phyloP scores from a whole-genome alignment of 2,888 invertebrate genomes.

The Euphydryas editha region DNA sequence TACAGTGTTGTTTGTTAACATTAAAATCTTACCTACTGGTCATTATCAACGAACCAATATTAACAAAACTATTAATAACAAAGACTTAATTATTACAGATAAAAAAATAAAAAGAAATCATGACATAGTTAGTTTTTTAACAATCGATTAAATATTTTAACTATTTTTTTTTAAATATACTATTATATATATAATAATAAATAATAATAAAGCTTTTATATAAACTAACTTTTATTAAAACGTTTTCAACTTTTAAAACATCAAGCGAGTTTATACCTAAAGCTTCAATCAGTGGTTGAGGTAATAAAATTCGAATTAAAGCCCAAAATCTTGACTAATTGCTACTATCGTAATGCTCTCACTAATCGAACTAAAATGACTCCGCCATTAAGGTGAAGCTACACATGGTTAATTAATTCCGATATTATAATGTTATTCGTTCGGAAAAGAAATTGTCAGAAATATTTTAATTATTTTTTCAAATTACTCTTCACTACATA shows the following conservation, averaged over 20 bases:
- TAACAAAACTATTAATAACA: no score
- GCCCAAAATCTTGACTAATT: constrained; percentile 26
- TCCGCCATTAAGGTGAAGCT: constrained; percentile 20
- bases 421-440: not conserved
- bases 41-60: no score
- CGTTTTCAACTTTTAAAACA: not conserved
- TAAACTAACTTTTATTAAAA: not conserved
- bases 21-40: no score
- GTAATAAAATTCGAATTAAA: constrained; percentile 30
- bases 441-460: not conserved
- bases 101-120: no score
- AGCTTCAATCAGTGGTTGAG: constrained; percentile 14
- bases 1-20: no score
- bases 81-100: no score
- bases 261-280: not conserved
- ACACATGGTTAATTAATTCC: not conserved
- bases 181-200: no score
- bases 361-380: constrained; percentile 27
- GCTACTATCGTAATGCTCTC: constrained; percentile 20
- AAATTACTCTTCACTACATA: no score
- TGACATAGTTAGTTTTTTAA: no score
- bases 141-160: no score
- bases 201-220: not conserved
- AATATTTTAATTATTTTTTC: not conserved
- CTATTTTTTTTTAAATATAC: no score